These are phyloP conservation scores for Chinchilla lanigera DNA, from an alignment of 2,113 vertebrate species.

Conservation along the genomic window DNA sequence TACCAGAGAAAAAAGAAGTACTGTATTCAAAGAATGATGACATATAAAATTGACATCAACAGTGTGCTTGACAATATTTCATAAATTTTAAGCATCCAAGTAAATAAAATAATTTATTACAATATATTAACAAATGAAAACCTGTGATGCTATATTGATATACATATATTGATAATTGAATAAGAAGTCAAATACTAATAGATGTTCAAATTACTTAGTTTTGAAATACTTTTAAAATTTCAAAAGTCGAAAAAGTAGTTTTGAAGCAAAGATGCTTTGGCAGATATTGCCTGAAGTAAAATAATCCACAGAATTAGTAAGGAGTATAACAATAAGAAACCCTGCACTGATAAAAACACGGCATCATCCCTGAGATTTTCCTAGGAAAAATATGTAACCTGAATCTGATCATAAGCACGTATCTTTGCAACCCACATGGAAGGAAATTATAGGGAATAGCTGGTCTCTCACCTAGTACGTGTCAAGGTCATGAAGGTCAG, in stretches of 20 bases:
- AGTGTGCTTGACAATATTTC: neutral
- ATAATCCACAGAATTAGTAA: neutral
- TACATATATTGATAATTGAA: neutral
- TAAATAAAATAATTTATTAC: neutral
- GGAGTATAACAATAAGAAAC: neutral
- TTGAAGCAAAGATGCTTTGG: neutral
- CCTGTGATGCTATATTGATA: neutral
- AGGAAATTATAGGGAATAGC: neutral
- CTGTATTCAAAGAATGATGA: neutral
- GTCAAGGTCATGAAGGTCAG: neutral
- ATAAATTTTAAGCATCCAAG: neutral
- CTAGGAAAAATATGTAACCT: neutral
- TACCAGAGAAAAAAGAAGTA: neutral
- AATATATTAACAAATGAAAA: neutral
- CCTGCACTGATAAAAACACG: fast-evolving
- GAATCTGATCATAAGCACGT: neutral
- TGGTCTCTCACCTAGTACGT: neutral
- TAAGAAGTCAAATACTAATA: neutral
- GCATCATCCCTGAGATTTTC: neutral
- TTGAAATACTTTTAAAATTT: neutral
- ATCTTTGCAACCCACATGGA: fast-evolving
- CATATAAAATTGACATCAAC: neutral
- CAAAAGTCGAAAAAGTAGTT: neutral
- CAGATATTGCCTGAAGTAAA: neutral
- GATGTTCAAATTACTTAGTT: neutral